Conservation (phyloP, 2,113 vertebrate species). For the Oxyura jamaicensis region DNA sequence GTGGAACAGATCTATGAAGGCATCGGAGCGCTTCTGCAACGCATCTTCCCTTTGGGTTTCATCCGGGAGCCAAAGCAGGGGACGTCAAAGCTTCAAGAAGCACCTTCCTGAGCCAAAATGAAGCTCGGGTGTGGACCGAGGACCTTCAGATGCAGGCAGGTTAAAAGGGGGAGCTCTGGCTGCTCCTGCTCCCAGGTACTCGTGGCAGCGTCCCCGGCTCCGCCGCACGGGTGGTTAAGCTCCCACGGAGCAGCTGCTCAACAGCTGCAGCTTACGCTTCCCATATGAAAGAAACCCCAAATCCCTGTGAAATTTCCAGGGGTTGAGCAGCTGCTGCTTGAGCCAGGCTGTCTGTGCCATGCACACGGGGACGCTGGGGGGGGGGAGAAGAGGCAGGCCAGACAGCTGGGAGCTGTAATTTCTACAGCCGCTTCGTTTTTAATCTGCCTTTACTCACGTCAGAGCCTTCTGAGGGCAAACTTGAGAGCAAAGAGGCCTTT, state of each 20-base stretch:
- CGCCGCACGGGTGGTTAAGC: constrained; percentile 34
- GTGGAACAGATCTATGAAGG: no score
- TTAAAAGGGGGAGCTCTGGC: background rate
- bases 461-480: constrained; percentile 5
- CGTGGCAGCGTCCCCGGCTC: rapidly evolving
- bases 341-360: constrained; percentile 66
- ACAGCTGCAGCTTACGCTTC: constrained; percentile 56
- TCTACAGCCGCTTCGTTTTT: background rate
- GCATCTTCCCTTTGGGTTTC: background rate
- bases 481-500: background rate
- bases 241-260: constrained; percentile 1
- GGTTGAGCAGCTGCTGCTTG: constrained; percentile 65
- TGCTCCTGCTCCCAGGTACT: background rate
- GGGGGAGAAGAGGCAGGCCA: background rate
- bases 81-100: no score
- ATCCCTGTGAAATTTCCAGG: constrained; percentile 70
- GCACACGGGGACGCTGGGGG: background rate
- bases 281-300: constrained; percentile 54
- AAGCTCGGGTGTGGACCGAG: background rate
- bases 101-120: background rate
- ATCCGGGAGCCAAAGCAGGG: background rate
- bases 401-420: constrained; percentile 61
- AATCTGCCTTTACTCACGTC: constrained; percentile 16
- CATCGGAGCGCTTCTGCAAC: rapidly evolving
- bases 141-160: rapidly evolving